phyloP scores from a whole-genome alignment of 2,888 invertebrate genomes.

The Epirrhoe tristata region DNA sequence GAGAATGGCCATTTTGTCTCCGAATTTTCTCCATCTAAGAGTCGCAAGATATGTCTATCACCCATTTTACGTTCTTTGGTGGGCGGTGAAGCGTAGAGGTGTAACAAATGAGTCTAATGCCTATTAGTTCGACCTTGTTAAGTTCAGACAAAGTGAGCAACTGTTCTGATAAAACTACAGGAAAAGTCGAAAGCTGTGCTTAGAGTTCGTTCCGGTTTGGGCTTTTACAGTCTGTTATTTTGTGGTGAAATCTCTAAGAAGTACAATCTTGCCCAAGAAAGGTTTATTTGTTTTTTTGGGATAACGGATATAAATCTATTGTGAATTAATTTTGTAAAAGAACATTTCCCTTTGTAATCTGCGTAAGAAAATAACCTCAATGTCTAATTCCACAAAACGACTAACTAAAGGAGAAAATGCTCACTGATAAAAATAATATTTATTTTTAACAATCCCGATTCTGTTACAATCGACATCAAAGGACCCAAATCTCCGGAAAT shows the following conservation, averaged over 20 bases:
- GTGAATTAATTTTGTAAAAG: neutral
- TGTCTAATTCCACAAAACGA: constrained; percentile 46
- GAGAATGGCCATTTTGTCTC: constrained; percentile 23
- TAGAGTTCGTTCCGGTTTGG: constrained; percentile 32
- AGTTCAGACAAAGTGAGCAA: constrained; percentile 75
- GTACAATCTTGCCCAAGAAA: neutral
- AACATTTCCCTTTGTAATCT: constrained; percentile 17
- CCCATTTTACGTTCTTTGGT: constrained; percentile 72
- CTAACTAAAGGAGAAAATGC: constrained; percentile 57
- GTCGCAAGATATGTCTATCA: constrained; percentile 59
- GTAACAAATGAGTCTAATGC: constrained; percentile 79
- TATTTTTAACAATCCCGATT: constrained; percentile 68
- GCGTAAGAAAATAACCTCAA: constrained; percentile 29
- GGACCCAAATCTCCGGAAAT: constrained; percentile 77
- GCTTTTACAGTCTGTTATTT: constrained; percentile 34
- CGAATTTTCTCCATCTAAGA: constrained; percentile 45
- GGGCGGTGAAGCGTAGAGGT: constrained; percentile 74
- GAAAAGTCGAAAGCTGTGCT: constrained; percentile 58
- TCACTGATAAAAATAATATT: constrained; percentile 55
- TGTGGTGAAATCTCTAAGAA: constrained; percentile 14
- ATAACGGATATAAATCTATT: neutral
- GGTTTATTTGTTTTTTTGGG: constrained; percentile 6
- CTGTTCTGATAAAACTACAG: constrained; percentile 65
- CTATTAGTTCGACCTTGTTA: constrained; percentile 80
- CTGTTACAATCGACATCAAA: constrained; percentile 78